Conservation (phyloP, 1,140 invertebrate species). For the Caerostris extrusa region DNA sequence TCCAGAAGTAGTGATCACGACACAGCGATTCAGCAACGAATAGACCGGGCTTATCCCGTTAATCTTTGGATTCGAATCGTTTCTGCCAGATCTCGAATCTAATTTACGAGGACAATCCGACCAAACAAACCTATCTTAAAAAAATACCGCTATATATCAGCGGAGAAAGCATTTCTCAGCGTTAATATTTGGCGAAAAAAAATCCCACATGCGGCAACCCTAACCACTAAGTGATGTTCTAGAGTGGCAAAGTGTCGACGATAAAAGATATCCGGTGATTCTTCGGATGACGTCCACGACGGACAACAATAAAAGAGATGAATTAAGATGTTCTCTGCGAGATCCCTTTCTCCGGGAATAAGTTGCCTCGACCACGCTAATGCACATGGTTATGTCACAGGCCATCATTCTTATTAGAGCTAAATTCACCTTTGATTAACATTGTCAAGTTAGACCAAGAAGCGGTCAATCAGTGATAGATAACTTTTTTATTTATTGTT, state of each 20-base stretch:
- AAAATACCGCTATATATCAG: background rate
- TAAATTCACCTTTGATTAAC: constrained; percentile 42
- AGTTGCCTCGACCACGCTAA: constrained; percentile 49
- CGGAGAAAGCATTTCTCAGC: background rate
- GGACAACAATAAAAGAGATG: constrained; percentile 70
- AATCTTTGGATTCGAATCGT: background rate
- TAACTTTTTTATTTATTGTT: background rate
- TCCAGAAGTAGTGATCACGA: background rate
- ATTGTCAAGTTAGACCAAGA: background rate
- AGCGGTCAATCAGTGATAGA: background rate
- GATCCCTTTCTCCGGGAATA: constrained; percentile 55
- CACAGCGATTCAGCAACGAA: background rate
- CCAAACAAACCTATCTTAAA: background rate
- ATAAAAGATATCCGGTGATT: constrained; percentile 68
- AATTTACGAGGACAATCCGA: background rate
- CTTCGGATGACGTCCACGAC: constrained; percentile 54
- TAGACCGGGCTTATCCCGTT: background rate
- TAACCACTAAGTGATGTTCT: constrained; percentile 46
- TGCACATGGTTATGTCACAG: constrained; percentile 51
- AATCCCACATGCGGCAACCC: background rate
- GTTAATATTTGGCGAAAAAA: constrained; percentile 20
- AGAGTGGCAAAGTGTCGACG: constrained; percentile 16
- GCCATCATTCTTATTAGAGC: constrained; percentile 48
- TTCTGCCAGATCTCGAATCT: background rate
- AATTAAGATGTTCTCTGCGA: constrained; percentile 64